Evolutionary conservation across 1,140 invertebrate species (phyloP), one percentile per base, ranked within the genome.

Genomic region (Lordiphosa stackelbergi): DNA sequence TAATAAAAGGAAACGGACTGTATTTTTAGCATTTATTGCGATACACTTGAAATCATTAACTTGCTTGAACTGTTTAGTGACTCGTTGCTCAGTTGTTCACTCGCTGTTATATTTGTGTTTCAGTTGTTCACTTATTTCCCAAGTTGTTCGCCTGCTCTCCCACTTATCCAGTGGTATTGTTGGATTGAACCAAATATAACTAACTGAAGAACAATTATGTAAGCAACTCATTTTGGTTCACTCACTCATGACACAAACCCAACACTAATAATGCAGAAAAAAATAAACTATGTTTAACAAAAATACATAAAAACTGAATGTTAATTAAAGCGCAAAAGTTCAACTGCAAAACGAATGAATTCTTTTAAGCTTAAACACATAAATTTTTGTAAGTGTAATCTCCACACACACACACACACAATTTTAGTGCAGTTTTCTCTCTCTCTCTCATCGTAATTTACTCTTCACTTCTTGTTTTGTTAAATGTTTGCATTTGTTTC

Each of bases 251-350:
- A 5, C 22, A 31, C 6, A 31, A 66, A 66, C 53, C 47, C 52
- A 61, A 68, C 38, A 68, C 41, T 53, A 49, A 54, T 45, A 43
- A 53, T 3, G 3, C 19, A 19, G 19, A 16, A 36, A 71, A n/a
- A 69, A 63, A 60, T 60, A 71, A 77, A 64, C 43, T 53, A 59
- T 55, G 53, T 57, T 46, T 38, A 49, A 54, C 57, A 62, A 42
- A 53, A 42, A 58, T 62, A 53, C 43, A 66, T 24, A 24, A 24
- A 24, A 24, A 24, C 22, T 5, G 22, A 24, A 24, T 24, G 22
- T 24, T 24, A 24, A 24, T 24, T 24, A 24, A 24, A 24, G 22
- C 22, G 22, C 22, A 24, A 24, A 24, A 64, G 58, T 69, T 65
- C 73, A 61, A 62, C 38, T 68, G 63, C 55, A 54, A 56, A 45